Evolutionary conservation across 2,888 invertebrate species (phyloP), one percentile per base, ranked within the genome.

Genomic region (Xestia rhomboidea): DNA sequence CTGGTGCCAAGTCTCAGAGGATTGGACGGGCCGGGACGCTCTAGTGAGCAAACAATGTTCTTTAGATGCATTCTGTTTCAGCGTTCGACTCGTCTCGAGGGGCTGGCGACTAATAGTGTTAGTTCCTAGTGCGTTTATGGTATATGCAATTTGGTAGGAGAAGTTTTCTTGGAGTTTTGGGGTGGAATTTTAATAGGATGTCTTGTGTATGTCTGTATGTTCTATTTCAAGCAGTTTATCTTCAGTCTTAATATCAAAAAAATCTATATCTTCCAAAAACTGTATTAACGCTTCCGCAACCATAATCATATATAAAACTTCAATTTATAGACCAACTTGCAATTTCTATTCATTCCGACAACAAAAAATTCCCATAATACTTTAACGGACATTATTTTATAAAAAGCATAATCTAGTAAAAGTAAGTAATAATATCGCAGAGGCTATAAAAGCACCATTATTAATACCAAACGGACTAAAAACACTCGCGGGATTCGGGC

Each of bases 11-110:
- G 92, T 92, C 94, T 91, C 85, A 74, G 73, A 91, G 93, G 93
- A 92, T 89, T 87, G 90, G 90, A 85, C 89, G 90, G 86, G 86
- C 85, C 71, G 88, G 92, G 90, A 90, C 90, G 92, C 89, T 90
- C 90, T 90, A 89, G 89, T 90, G 91, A 91, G 92, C 93, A 94
- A 94, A 94, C 94, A 95, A 90, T 93, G 92, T 92, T 93, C 94
- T 93, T 92, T 91, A 91, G 91, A 92, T 93, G 93, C 93, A 93
- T 92, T 91, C 90, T 89, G 86, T 89, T 86, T 85, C 81, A 82
- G 70, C 87, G 77, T 87, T 88, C 82, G 80, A 85, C 72, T 83
- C 71, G 85, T 88, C 89, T 89, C 91, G 68, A 86, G 86, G 88
- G 92, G 86, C 78, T 89, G 78, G 81, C 82, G 88, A 89, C 91